Evolutionary conservation across 2,113 vertebrate species (phyloP).

Genomic region (Istiophorus platypterus): DNA sequence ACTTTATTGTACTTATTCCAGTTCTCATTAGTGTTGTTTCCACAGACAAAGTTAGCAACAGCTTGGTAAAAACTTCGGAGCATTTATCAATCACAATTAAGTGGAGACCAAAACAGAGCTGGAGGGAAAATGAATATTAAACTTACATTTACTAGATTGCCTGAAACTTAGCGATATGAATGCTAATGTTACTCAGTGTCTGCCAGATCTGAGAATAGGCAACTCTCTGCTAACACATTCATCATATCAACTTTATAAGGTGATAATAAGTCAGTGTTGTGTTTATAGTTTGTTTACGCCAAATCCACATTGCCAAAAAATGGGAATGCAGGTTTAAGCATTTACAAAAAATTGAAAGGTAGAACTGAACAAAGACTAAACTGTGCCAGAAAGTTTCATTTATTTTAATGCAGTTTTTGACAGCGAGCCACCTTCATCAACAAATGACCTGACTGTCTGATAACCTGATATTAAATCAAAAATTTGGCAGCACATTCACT

Average conservation of each 20-base stretch:
- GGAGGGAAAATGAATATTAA: too few relatives aligned
- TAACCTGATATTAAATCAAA: slow-evolving; percentile 6
- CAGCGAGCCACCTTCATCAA: not conserved
- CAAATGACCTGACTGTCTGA: not conserved
- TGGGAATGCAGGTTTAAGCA: not conserved
- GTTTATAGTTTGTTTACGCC: not conserved
- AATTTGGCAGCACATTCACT: not conserved
- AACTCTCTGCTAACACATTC: not conserved
- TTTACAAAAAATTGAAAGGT: not conserved
- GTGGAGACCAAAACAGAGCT: too few relatives aligned
- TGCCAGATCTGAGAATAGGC: not conserved
- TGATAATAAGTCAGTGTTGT: not conserved
- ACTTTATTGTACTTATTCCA: not conserved
- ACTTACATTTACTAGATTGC: not conserved
- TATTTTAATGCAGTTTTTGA: not conserved
- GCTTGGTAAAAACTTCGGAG: too few relatives aligned
- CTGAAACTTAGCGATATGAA: not conserved
- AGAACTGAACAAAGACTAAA: not conserved
- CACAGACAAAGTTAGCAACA: not conserved
- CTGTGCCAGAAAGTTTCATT: not conserved
- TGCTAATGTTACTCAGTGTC: not conserved
- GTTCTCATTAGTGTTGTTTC: not conserved
- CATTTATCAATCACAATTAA: too few relatives aligned
- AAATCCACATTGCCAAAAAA: not conserved
- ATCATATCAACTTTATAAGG: not conserved